Evolutionary conservation across 2,797 vertebrate genomes (phyloP), one percentile per base, ranked within the genome.

Genomic region (Myotis vivesi): DNA sequence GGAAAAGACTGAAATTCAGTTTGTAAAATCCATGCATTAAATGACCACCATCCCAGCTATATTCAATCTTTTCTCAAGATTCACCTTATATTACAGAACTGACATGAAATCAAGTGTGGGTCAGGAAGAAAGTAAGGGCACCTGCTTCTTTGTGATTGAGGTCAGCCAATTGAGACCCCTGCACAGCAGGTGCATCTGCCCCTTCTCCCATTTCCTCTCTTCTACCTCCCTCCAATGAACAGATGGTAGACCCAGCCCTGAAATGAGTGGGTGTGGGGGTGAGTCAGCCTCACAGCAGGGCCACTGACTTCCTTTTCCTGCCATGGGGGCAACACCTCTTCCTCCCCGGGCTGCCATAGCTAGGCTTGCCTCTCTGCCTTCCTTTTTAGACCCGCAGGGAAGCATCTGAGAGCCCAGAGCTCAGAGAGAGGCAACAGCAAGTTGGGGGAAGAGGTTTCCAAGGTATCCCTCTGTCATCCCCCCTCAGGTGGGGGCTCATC

Each of bases 301-400:
- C 55, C 59, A 22, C 57, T 20, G 49, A 80, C 76, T 89, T 97
- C 91, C 97, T 96, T 81, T 97, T 97, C 95, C 95, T 95, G 92
- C 87, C 69, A 0, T 0, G 7, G 33, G 73, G 46, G 85, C 79
- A 33, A 81, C 73, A 80, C 77, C 94, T 93, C 80, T 94, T 95
- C 91, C 94, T 95, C 77, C 66, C 87, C 2, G 2, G 3, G 46
- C 30, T 41, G 36, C 71, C 66, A 49, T 23, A 51, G 72, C 46
- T 53, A 12, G 8, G 11, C 75, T 55, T 59, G 57, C 49, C 28
- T 33, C 38, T 94, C 55, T 79, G 76, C 30, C 87, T 87, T 95
- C 86, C 75, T 75, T 53, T 53, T 33, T 22, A 41, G 55, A 41
- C 44, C 28, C 23, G 0, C 53, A 77, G 83, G 19, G 66, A 84